Evolutionary conservation across 2,888 invertebrate species (phyloP), one percentile per base, ranked within the genome.

Genomic region (Scaptodrosophila latifasciaeformis): DNA sequence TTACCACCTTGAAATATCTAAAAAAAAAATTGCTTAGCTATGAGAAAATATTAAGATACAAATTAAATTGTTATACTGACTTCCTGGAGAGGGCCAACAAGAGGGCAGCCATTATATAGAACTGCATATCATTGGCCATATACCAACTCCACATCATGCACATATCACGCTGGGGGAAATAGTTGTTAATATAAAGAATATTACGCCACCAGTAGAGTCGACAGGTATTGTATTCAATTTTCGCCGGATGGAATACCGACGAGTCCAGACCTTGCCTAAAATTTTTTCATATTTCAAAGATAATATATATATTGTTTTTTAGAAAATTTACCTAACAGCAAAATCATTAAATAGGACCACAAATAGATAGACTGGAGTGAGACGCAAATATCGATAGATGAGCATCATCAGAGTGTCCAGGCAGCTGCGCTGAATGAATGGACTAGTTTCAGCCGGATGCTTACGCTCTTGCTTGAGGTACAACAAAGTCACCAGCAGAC

Each of bases 61-160:
- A 3, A 5, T n/a, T 5, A 9, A 42, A 30, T 18, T 1, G n/a
- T 40, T 34, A 10, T 37, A 59, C 89, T 89, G 84, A 93, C 93
- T 91, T 91, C 21, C 90, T 89, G 49, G 91, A 91, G 40, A 92
- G 86, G 19, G 92, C 86, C 29, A 93, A 85, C 27, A 93, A 82
- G 54, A 92, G 85, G 13, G 90, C 89, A 18, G 92, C 91, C 66
- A 93, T 88, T 4, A 91, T 88, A 82, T 92, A 93, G 84, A 93
- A 93, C 84, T 93, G 93, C 56, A 92, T 92, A 78, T 93, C 93
- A 72, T 93, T 93, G 6, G 93, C 92, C 88, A 93, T 91, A 72
- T 93, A 93, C 93, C 93, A 93, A 42, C 92, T 92, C 93, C 93
- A 93, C 54, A 92, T 88, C 92, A 93, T 92, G 83, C 93, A 93